Evolutionary conservation across 2,888 invertebrate genomes (phyloP).

Genomic region (Lepidochitona cinerea): DNA sequence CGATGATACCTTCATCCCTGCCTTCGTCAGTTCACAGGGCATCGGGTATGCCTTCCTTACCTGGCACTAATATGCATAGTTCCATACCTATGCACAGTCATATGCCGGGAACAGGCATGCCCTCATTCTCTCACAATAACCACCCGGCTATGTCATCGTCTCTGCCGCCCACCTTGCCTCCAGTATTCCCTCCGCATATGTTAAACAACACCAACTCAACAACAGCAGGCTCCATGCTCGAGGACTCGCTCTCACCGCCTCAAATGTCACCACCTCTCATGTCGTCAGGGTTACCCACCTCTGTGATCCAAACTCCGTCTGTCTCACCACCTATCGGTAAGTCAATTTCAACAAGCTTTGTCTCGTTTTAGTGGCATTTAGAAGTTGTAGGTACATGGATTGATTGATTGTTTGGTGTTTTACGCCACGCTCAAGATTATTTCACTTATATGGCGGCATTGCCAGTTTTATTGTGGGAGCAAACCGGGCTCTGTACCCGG

Average conservation of each 20-base stretch:
- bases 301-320: conserved; percentile 31
- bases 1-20: neutral
- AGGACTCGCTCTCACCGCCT: neutral
- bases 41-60: neutral
- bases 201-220: neutral
- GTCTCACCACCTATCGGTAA: conserved; percentile 32
- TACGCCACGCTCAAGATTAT: too few species aligned
- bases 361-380: too few species aligned
- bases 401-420: too few species aligned
- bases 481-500: too few species aligned
- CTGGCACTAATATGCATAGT: too few species aligned
- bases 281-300: conserved; percentile 20
- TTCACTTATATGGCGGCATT: too few species aligned
- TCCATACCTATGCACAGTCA: conserved; percentile 17
- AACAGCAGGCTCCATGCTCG: neutral
- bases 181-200: neutral
- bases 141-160: neutral
- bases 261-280: neutral
- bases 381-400: too few species aligned
- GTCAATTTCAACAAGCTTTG: too few species aligned
- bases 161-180: conserved; percentile 4
- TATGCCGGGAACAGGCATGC: conserved; percentile 21
- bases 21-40: neutral
- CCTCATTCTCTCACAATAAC: too few species aligned
- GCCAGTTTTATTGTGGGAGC: too few species aligned